Percentiles rank a stretch among this genome's conserved stretches.
Evolutionary conservation across 1,140 invertebrate genomes (phyloP).

Genomic region (Lasioglossum baleicum): DNA sequence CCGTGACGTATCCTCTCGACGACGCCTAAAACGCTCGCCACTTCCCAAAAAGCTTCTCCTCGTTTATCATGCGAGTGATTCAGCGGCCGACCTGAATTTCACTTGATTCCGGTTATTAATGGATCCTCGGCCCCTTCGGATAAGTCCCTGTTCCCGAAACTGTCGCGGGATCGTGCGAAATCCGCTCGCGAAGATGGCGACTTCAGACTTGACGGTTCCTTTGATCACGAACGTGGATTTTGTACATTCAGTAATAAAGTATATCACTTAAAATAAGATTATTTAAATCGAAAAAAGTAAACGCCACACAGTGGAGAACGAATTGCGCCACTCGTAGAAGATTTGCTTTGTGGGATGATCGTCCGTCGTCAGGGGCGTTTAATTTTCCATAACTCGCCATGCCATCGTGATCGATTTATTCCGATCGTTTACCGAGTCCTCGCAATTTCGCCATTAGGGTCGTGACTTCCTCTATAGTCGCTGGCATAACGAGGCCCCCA

Average conservation of each 20-base stretch:
- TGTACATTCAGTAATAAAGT: too few species aligned
- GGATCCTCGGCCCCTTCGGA: conserved; percentile 2
- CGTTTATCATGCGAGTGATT: conserved; percentile 47
- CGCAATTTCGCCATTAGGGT: neutral
- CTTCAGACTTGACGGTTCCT: too few species aligned
- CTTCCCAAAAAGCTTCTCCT: conserved; percentile 33
- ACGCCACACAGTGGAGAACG: too few species aligned
- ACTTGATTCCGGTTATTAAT: conserved; percentile 46
- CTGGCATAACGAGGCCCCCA: too few species aligned
- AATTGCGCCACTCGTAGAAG: too few species aligned
- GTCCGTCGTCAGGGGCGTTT: too few species aligned
- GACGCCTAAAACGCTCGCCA: conserved; percentile 25
- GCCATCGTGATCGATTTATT: neutral
- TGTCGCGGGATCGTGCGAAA: neutral
- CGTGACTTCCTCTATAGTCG: too few species aligned
- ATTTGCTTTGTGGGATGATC: too few species aligned
- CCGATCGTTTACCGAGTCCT: neutral
- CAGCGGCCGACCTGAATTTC: conserved; percentile 34
- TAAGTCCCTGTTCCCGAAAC: conserved; percentile 4
- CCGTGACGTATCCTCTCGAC: conserved; percentile 12
- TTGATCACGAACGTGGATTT: too few species aligned
- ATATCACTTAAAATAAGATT: too few species aligned
- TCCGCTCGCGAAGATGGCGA: too few species aligned
- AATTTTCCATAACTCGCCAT: neutral
- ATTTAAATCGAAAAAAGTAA: too few species aligned